Percentiles rank a stretch among this genome's conserved stretches.
Evolutionary conservation across 1,140 invertebrate species (phyloP).

Genomic region (Tetranychus cinnabarinus): DNA sequence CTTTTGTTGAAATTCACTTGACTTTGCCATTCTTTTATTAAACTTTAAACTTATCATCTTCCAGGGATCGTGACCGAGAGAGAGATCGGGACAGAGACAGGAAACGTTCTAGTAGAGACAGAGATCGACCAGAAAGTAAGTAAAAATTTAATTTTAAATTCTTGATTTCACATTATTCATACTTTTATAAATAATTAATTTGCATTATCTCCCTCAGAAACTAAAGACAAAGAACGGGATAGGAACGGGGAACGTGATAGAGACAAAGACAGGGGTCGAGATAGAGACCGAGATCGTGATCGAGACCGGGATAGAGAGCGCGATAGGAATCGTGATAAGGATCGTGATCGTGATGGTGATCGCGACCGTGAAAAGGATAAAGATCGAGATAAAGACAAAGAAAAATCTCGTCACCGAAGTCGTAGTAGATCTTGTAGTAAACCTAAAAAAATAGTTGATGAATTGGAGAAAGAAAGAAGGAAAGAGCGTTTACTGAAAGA

Average conservation of each 20-base stretch:
- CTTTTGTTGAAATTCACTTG: constrained; percentile 10
- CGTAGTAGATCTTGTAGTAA: neutral
- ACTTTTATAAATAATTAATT: neutral
- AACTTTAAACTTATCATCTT: too few species aligned
- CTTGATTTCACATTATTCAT: neutral
- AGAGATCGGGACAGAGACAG: neutral
- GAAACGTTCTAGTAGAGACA: constrained; percentile 12
- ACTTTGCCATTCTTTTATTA: neutral
- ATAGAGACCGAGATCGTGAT: neutral
- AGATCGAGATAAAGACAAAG: neutral
- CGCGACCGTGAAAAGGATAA: neutral
- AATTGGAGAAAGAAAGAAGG: neutral
- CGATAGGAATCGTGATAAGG: neutral
- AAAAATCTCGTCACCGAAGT: neutral
- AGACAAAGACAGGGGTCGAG: neutral
- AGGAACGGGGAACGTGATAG: neutral
- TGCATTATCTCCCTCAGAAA: too few species aligned
- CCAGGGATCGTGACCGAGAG: neutral
- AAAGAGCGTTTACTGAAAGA: neutral
- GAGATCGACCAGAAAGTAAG: constrained; percentile 11
- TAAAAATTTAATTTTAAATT: constrained; percentile 1
- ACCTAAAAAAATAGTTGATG: neutral
- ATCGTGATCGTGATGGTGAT: neutral
- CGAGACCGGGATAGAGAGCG: neutral
- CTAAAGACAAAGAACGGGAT: neutral